Evolutionary conservation across 2,113 vertebrate genomes (phyloP).

Genomic region (Pachycephala philippinensis): DNA sequence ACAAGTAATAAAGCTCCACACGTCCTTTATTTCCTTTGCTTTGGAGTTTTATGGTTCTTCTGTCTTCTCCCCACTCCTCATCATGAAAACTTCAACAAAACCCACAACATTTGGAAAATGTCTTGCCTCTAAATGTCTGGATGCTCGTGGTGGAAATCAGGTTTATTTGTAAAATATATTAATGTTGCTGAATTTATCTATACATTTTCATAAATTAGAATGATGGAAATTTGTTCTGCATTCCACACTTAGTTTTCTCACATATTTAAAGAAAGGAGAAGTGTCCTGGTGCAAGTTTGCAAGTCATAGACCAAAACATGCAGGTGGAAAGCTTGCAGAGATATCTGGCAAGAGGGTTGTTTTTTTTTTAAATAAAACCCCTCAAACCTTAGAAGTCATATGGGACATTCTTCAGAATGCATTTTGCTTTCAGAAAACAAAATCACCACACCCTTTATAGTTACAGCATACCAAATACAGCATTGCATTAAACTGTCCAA

Average conservation of each 20-base stretch:
- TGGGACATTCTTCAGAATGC: not conserved
- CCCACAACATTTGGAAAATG: not conserved
- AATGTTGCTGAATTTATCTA: not conserved
- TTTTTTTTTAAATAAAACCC: not conserved
- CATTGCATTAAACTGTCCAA: not conserved
- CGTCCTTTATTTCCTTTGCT: not conserved
- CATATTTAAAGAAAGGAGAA: not conserved
- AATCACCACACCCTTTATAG: not conserved
- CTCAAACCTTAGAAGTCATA: not conserved
- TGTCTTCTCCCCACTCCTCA: not conserved
- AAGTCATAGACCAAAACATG: not conserved
- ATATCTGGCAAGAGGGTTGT: not conserved
- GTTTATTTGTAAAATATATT: not conserved
- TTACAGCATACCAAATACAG: not conserved
- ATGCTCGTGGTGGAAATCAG: not conserved
- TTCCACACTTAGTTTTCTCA: not conserved
- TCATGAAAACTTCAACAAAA: not conserved
- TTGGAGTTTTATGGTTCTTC: not conserved
- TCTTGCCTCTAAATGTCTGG: not conserved
- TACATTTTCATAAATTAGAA: not conserved
- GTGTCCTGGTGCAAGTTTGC: not conserved
- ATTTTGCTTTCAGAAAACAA: not conserved
- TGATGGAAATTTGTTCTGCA: not conserved
- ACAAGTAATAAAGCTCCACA: not conserved
- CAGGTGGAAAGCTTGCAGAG: not conserved